Evolutionary conservation across 2,797 vertebrate species (phyloP).

Genomic region (Graptemys geographica): DNA sequence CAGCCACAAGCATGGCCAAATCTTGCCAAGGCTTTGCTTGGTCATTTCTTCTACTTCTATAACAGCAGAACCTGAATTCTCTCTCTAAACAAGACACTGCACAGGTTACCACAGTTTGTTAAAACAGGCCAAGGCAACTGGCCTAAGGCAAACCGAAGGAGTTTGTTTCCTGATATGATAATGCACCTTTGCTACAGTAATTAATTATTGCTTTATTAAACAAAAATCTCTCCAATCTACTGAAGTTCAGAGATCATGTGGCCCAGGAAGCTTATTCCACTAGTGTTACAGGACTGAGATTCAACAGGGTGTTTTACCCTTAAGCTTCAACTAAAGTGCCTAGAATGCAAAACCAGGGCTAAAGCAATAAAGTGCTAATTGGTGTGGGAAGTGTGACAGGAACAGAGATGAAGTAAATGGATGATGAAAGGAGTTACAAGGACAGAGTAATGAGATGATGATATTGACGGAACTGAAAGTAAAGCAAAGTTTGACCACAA

Average conservation of each 20-base stretch:
- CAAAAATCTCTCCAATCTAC: conserved; percentile 15
- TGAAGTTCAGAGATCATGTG: conserved; percentile 43
- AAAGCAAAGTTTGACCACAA: background rate
- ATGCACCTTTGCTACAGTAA: conserved; percentile 58
- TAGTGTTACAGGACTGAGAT: conserved; percentile 9
- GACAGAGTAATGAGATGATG: conserved; percentile 17
- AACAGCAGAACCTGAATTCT: conserved; percentile 19
- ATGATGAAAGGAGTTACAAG: background rate
- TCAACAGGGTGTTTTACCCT: conserved; percentile 45
- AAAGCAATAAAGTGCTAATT: conserved; percentile 77
- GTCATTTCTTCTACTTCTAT: background rate
- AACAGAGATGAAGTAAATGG: background rate
- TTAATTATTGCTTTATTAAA: conserved; percentile 74
- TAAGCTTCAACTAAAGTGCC: conserved; percentile 59
- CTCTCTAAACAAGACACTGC: background rate
- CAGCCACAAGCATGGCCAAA: conserved; percentile 20
- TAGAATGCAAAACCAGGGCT: conserved; percentile 54
- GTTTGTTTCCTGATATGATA: conserved; percentile 49
- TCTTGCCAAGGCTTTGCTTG: conserved; percentile 16
- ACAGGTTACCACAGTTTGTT: conserved; percentile 37
- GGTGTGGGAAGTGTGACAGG: conserved; percentile 36
- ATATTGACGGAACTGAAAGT: conserved; percentile 3
- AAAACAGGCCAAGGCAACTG: conserved; percentile 24
- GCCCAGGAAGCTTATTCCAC: conserved; percentile 31
- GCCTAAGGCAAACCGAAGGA: conserved; percentile 67